Evolutionary conservation across 2,888 invertebrate species (phyloP), one percentile per base, ranked within the genome.

Genomic region (Furcula furcula): DNA sequence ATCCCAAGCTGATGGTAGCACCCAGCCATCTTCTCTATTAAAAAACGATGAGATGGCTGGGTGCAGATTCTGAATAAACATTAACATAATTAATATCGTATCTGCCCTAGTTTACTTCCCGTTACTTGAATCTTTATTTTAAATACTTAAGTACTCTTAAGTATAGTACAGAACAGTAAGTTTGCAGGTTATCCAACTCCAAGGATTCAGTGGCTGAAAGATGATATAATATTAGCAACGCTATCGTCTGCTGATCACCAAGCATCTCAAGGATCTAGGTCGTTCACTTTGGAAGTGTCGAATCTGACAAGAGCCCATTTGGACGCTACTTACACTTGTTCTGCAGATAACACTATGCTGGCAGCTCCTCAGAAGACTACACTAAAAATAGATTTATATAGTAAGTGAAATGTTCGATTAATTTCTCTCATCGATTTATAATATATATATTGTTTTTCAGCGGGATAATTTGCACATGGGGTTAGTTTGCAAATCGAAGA

Each of bases 141-240:
- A n/a, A n/a, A n/a, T n/a, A n/a, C n/a, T n/a, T n/a, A n/a, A n/a
- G n/a, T n/a, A n/a, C n/a, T n/a, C n/a, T n/a, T n/a, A n/a, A n/a
- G n/a, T n/a, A n/a, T n/a, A n/a, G n/a, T n/a, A n/a, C n/a, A n/a
- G n/a, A n/a, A n/a, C n/a, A n/a, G n/a, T n/a, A n/a, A n/a, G n/a
- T 6, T 23, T 28, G 4, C 7, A 28, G 28, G 28, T 28, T 18
- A 18, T 18, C 28, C 28, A 10, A 13, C 28, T 7, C 28, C 28
- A 18, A 16, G 16, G 9, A 18, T 28, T 12, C 28, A 28, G 7
- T 28, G 28, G 28, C 18, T 28, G 2, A 9, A 11, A 11, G 11
- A 4, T 11, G 3, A 7, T 7, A 18, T 4, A 7, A 10, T 7
- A 9, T 4, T 28, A 18, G 18, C 9, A 12, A 11, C 18, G 2